Conservation (phyloP, 2,797 vertebrate species). For the Numenius phaeopus region DNA sequence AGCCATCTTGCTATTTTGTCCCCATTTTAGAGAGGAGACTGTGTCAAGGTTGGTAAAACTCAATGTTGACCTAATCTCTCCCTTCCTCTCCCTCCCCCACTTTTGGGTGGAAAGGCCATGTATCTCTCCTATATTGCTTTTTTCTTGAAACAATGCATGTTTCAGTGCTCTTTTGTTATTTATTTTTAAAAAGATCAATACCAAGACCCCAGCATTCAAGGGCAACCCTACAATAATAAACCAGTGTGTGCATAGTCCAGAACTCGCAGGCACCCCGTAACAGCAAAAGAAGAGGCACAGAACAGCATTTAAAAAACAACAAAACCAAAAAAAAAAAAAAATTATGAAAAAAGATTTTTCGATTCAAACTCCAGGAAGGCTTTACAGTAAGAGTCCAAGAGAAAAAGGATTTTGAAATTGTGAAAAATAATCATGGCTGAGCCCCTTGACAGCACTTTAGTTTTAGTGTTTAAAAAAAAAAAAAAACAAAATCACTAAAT, state of each 20-base stretch:
- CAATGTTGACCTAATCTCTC: conserved; percentile 71
- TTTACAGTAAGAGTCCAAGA: conserved; percentile 20
- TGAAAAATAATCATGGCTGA: conserved; percentile 42
- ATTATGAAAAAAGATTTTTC: not conserved
- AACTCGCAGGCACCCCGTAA: not conserved
- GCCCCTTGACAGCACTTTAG: conserved; percentile 55
- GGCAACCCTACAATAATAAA: conserved; percentile 70
- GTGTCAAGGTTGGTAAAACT: conserved; percentile 76
- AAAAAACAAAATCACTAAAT: conserved; percentile 74
- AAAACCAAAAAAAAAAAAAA: not conserved
- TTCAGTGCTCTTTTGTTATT: conserved; percentile 71
- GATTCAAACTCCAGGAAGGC: conserved; percentile 6
- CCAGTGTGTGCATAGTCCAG: conserved; percentile 16
- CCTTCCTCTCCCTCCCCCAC: conserved; percentile 53
- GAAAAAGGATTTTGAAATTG: conserved; percentile 59
- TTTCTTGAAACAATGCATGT: conserved; percentile 45
- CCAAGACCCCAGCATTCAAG: conserved; percentile 74
- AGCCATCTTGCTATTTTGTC: conserved; percentile 79
- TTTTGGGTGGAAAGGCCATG: conserved; percentile 69
- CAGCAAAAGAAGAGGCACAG: not conserved
- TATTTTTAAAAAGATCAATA: conserved; percentile 73
- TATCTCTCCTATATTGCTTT: conserved; percentile 33
- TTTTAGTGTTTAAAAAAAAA: not conserved
- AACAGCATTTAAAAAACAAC: not conserved
- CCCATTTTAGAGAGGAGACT: conserved; percentile 77